These are phyloP conservation scores for Eulemur rubriventer DNA, from an alignment of 2,797 vertebrate genomes.

Conservation along the genomic window DNA sequence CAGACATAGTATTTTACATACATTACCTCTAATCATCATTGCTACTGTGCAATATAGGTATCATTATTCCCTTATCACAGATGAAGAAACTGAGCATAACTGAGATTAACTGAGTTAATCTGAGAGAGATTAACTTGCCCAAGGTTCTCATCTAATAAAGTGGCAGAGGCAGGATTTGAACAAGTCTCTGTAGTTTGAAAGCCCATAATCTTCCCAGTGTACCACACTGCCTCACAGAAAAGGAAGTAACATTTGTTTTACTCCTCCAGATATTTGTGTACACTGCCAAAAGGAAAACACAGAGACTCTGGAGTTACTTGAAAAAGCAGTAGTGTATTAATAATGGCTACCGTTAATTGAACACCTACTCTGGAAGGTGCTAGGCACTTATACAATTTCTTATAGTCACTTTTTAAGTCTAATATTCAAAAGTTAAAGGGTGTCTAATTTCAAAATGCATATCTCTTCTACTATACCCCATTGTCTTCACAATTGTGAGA, in stretches of 20 bases:
- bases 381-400: not conserved
- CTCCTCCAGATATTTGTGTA: not conserved
- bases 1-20: not conserved
- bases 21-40: not conserved
- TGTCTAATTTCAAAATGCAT: not conserved
- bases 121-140: not conserved
- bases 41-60: not conserved
- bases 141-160: not conserved
- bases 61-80: constrained; percentile 35
- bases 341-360: not conserved
- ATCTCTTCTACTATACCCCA: not conserved
- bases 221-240: not conserved
- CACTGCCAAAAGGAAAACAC: not conserved
- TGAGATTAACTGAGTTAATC: too few species aligned
- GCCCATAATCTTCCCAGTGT: not conserved
- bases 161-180: not conserved
- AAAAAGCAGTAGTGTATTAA: not conserved
- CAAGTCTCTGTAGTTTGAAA: not conserved
- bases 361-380: not conserved
- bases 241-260: not conserved
- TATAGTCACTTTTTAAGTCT: not conserved
- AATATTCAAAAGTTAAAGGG: not conserved
- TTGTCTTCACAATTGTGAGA: not conserved
- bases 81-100: constrained; percentile 48
- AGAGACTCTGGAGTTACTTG: not conserved